Conservation (phyloP, 2,888 invertebrate genomes). For the Cheilosia urbana region DNA sequence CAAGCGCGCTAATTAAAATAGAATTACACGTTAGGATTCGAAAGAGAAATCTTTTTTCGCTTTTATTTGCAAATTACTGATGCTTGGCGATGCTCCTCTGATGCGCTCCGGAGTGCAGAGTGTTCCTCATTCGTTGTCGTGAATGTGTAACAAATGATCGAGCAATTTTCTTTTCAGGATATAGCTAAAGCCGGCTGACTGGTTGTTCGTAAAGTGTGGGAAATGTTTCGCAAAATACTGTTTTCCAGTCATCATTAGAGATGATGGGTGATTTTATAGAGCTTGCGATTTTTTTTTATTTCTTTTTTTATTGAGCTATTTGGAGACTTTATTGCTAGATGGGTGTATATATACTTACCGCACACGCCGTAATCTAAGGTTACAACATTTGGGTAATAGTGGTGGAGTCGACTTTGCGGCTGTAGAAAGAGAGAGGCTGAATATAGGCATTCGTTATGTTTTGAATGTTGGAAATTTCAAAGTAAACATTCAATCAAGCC, state of each 20-base stretch:
- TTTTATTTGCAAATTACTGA: conserved; percentile 46
- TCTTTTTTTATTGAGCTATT: conserved; percentile 6
- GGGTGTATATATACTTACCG: background rate
- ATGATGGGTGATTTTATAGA: background rate
- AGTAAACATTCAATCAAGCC: too few relatives aligned
- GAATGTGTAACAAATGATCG: conserved; percentile 27
- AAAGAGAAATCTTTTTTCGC: conserved; percentile 54
- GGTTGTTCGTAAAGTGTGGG: background rate
- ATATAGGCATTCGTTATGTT: too few relatives aligned
- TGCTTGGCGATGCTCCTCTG: background rate
- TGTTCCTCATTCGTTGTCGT: conserved; percentile 11
- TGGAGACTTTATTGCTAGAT: background rate
- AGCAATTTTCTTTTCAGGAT: conserved; percentile 49
- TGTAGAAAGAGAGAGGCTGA: too few relatives aligned
- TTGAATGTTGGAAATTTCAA: too few relatives aligned
- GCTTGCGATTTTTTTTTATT: background rate
- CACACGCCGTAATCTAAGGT: conserved; percentile 2
- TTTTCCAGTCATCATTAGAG: conserved; percentile 29
- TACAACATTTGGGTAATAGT: background rate
- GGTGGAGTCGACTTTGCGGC: background rate
- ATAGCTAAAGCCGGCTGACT: background rate
- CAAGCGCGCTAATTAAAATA: conserved; percentile 48
- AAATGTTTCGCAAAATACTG: conserved; percentile 6
- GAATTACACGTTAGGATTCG: conserved; percentile 52
- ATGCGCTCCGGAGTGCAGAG: background rate